Conservation (phyloP, 2,113 vertebrate genomes). For the Synchiropus splendidus region DNA sequence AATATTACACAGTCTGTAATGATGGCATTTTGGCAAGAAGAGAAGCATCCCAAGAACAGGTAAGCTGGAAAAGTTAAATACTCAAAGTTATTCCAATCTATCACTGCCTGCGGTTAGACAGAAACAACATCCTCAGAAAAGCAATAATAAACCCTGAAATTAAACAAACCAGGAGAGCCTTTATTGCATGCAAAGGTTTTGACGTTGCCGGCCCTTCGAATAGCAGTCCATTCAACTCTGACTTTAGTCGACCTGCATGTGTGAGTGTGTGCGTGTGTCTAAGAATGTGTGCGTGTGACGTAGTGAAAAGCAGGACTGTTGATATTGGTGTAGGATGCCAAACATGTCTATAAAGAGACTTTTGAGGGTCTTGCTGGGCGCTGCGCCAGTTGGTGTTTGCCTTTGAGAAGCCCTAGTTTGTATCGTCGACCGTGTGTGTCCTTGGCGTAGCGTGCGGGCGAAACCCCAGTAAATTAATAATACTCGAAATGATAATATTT, state of each 20-base stretch:
- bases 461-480: slow-evolving; percentile 18
- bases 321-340: slow-evolving; percentile 51
- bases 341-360: slow-evolving; percentile 53
- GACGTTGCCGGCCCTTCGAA: slow-evolving; percentile 33
- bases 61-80: slow-evolving; percentile 33
- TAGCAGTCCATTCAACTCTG: slow-evolving; percentile 26
- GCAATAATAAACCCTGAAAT: slow-evolving; percentile 45
- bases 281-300: not conserved
- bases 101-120: slow-evolving; percentile 19
- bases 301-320: slow-evolving; percentile 50
- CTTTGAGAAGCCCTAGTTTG: slow-evolving; percentile 32
- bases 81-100: slow-evolving; percentile 39
- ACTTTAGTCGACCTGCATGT: slow-evolving; percentile 8
- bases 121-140: slow-evolving; percentile 35
- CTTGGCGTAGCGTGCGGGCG: slow-evolving; percentile 11
- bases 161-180: slow-evolving; percentile 37
- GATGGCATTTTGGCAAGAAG: not conserved
- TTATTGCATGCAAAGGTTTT: slow-evolving; percentile 45
- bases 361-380: slow-evolving; percentile 51
- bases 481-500: slow-evolving; percentile 21
- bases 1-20: too few relatives aligned
- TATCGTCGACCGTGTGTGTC: not conserved
- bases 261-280: slow-evolving; percentile 6
- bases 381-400: slow-evolving; percentile 30
- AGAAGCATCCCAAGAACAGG: slow-evolving; percentile 8